Percentiles rank a stretch among this genome's conserved stretches.
Conservation (phyloP, 2,888 invertebrate species). For the Acleris literana region DNA sequence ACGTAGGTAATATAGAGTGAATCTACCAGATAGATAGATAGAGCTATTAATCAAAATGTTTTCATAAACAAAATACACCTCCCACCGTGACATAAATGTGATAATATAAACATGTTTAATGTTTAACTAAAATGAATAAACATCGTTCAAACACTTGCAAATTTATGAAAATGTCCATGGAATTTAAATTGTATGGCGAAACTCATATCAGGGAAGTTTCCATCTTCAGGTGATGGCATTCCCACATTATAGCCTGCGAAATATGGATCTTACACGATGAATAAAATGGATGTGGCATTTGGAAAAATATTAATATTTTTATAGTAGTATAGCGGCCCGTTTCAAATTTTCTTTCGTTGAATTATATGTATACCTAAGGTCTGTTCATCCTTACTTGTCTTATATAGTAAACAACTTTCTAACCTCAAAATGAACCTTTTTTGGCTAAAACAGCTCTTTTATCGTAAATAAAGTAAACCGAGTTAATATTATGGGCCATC, state of each 20-base stretch:
- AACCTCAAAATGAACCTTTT: too few species aligned
- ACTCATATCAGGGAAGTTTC: slow-evolving; percentile 65
- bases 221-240: slow-evolving; percentile 76
- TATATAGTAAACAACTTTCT: too few species aligned
- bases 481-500: too few species aligned
- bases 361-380: too few species aligned
- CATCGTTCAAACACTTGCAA: slow-evolving; percentile 36
- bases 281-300: slow-evolving; percentile 44
- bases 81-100: not conserved
- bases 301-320: not conserved
- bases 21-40: too few species aligned
- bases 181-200: slow-evolving; percentile 64
- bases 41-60: not conserved
- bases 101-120: slow-evolving; percentile 26
- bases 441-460: too few species aligned
- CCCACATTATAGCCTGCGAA: slow-evolving; percentile 63
- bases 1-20: too few species aligned
- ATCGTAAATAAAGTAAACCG: too few species aligned
- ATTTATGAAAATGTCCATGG: slow-evolving; percentile 54
- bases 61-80: not conserved
- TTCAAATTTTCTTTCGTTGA: too few species aligned
- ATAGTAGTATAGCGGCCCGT: too few species aligned
- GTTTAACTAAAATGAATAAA: slow-evolving; percentile 23
- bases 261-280: slow-evolving; percentile 38
- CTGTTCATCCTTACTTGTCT: too few species aligned